Percentiles rank a stretch among this genome's conserved stretches.
Conservation (phyloP, 2,888 invertebrate genomes). For the Trachelus tabidus region DNA sequence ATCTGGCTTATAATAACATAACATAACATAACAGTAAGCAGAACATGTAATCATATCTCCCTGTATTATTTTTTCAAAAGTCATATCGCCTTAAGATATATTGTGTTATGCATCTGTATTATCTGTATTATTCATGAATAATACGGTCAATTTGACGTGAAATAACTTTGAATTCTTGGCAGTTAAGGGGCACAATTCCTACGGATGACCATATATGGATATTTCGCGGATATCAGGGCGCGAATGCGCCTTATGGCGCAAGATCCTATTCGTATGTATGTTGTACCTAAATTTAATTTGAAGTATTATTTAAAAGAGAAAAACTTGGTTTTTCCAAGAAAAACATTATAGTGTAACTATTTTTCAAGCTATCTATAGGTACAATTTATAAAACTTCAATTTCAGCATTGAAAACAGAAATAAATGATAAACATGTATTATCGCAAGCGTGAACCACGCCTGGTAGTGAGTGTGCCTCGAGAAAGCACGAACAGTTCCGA, state of each 20-base stretch:
- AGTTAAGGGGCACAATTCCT: background rate
- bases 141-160: background rate
- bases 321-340: background rate
- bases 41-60: background rate
- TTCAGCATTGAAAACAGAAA: conserved; percentile 6
- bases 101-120: no score
- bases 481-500: conserved; percentile 21
- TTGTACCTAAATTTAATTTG: background rate
- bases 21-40: background rate
- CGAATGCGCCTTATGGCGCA: conserved; percentile 26
- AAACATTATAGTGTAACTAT: background rate
- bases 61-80: background rate
- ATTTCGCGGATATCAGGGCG: conserved; percentile 25
- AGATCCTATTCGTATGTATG: background rate
- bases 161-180: background rate
- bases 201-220: conserved; percentile 30
- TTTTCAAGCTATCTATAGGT: background rate
- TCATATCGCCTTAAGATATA: background rate
- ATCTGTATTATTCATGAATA: background rate
- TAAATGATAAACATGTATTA: conserved; percentile 26
- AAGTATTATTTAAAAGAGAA: background rate
- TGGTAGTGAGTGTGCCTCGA: conserved; percentile 27
- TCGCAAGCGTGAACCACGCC: conserved; percentile 32
- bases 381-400: background rate
- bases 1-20: background rate